Conservation (phyloP, 1,140 invertebrate genomes). For the Thaumetopoea pityocampa region DNA sequence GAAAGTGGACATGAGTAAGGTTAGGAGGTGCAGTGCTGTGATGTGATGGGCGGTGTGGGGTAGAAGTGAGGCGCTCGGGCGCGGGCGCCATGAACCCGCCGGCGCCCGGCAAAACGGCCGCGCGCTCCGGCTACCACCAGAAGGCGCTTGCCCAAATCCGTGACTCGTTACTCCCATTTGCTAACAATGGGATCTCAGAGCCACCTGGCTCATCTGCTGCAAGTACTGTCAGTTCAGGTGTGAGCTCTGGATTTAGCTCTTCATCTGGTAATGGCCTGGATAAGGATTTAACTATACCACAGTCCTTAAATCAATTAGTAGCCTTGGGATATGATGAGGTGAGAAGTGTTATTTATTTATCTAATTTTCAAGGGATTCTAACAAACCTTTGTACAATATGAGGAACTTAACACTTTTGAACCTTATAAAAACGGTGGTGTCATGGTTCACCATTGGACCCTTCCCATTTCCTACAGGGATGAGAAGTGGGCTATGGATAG, state of each 20-base stretch:
- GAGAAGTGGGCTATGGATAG: too few relatives aligned
- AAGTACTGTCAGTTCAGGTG: conserved; percentile 84
- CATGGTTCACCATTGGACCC: too few relatives aligned
- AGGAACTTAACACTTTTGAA: too few relatives aligned
- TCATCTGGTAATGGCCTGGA: conserved; percentile 78
- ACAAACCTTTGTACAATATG: not conserved
- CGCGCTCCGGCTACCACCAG: conserved; percentile 89
- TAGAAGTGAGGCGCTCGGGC: conserved; percentile 68
- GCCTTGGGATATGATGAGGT: conserved; percentile 83
- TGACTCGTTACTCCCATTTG: conserved; percentile 89
- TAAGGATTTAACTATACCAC: conserved; percentile 76
- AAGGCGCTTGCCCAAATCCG: conserved; percentile 92
- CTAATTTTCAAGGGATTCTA: not conserved
- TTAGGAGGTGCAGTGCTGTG: conserved; percentile 41
- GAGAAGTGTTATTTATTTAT: conserved; percentile 28
- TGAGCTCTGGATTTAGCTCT: conserved; percentile 78
- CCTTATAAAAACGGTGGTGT: too few relatives aligned
- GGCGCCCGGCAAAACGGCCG: conserved; percentile 79
- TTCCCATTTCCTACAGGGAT: too few relatives aligned
- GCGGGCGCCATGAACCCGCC: conserved; percentile 82
- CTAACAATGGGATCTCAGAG: conserved; percentile 80
- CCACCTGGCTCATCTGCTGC: conserved; percentile 83
- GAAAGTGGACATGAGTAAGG: conserved; percentile 42
- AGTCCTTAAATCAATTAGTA: conserved; percentile 78
- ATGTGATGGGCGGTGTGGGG: conserved; percentile 71